Conservation (phyloP, 2,888 invertebrate species). For the Rhingia rostrata region DNA sequence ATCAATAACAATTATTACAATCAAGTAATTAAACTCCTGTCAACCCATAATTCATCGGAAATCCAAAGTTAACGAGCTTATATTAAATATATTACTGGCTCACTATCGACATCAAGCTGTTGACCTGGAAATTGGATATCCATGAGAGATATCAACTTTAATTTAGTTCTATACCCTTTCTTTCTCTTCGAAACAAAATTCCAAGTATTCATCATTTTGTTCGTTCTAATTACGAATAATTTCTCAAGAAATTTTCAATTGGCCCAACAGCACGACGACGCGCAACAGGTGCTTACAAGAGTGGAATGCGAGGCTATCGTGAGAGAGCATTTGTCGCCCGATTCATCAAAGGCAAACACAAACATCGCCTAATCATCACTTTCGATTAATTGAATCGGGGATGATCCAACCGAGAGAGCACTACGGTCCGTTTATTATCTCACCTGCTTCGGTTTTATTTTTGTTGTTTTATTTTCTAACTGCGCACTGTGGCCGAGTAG, state of each 20-base stretch:
- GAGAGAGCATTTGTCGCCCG: constrained; percentile 50
- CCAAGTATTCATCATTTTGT: constrained; percentile 58
- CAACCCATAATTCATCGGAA: background rate
- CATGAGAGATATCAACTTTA: constrained; percentile 40
- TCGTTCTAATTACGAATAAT: constrained; percentile 61
- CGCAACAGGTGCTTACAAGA: constrained; percentile 35
- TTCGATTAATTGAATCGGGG: constrained; percentile 64
- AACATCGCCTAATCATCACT: constrained; percentile 64
- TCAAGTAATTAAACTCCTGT: no score
- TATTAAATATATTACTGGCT: constrained; percentile 9
- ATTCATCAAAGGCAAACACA: constrained; percentile 58
- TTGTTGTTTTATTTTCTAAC: constrained; percentile 2
- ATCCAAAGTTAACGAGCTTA: constrained; percentile 56
- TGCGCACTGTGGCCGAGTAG: constrained; percentile 38
- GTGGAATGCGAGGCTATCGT: constrained; percentile 34
- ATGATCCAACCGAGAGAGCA: constrained; percentile 53
- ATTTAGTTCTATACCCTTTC: constrained; percentile 3
- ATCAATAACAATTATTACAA: no score
- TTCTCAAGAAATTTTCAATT: constrained; percentile 55
- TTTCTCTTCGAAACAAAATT: constrained; percentile 43
- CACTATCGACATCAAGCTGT: constrained; percentile 33
- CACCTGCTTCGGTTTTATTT: constrained; percentile 23
- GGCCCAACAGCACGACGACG: constrained; percentile 7
- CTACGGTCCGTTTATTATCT: constrained; percentile 44
- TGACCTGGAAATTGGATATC: constrained; percentile 65